phyloP scores from a whole-genome alignment of 2,797 vertebrate species.

The Lithobates sylvaticus region DNA sequence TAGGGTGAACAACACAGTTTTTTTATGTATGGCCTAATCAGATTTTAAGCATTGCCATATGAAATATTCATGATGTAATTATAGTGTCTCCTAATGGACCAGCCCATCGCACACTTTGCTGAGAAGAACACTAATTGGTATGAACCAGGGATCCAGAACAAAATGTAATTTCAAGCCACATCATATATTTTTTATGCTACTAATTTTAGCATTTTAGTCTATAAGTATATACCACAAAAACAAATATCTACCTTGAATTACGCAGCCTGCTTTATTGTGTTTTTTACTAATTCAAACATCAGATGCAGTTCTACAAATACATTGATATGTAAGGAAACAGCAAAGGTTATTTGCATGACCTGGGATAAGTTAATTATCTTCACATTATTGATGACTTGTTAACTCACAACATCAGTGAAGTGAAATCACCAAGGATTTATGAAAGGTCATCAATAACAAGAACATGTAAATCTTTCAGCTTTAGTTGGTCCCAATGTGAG shows the following conservation, averaged over 20 bases:
- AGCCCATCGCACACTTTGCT: slow-evolving; percentile 10
- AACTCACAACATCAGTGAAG: slow-evolving; percentile 45
- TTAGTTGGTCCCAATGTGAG: slow-evolving; percentile 58
- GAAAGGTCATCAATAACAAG: slow-evolving; percentile 57
- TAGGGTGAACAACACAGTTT: background rate
- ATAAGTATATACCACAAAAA: background rate
- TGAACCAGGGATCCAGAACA: slow-evolving; percentile 9
- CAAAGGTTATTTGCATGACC: slow-evolving; percentile 58
- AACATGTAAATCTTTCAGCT: slow-evolving; percentile 52
- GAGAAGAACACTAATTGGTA: slow-evolving; percentile 42
- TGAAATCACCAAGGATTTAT: slow-evolving; percentile 45
- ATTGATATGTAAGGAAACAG: slow-evolving; percentile 40
- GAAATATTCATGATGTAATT: slow-evolving; percentile 54
- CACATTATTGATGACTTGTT: slow-evolving; percentile 61
- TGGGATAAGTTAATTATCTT: slow-evolving; percentile 58
- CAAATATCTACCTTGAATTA: background rate
- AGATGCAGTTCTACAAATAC: slow-evolving; percentile 14
- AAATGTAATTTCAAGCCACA: slow-evolving; percentile 1
- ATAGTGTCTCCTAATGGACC: slow-evolving; percentile 31
- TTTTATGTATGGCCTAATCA: slow-evolving; percentile 5
- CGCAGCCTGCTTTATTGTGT: too few species aligned
- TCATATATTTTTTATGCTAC: slow-evolving; percentile 39
- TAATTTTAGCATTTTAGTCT: background rate
- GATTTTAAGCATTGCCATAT: slow-evolving; percentile 18
- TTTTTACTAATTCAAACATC: slow-evolving; percentile 4